Evolutionary conservation across 92 coral and sea anemone species (phyloP), one percentile per base, ranked within the genome.

Genomic region (Ricordea florida): DNA sequence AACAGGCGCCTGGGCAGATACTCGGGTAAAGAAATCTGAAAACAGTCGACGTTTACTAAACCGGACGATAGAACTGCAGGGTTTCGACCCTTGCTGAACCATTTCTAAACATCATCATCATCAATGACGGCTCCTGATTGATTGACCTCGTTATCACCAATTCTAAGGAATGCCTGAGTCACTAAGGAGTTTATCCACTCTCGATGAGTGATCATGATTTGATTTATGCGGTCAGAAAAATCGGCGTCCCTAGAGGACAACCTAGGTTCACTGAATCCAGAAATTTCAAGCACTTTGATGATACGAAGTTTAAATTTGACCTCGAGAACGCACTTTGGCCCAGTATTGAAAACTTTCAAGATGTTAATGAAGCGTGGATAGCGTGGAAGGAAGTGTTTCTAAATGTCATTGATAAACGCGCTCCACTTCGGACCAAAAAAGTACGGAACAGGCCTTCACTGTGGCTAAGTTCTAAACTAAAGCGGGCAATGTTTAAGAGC

Each of bases 61-160:
- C n/a, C n/a, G n/a, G n/a, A n/a, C n/a, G n/a, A n/a, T n/a, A n/a
- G n/a, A n/a, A n/a, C n/a, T n/a, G n/a, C n/a, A n/a, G n/a, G n/a
- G n/a, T n/a, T n/a, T n/a, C n/a, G n/a, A n/a, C n/a, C n/a, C n/a
- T n/a, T n/a, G n/a, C n/a, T n/a, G n/a, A n/a, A n/a, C n/a, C n/a
- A n/a, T n/a, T n/a, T n/a, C n/a, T n/a, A n/a, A n/a, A n/a, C n/a
- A n/a, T n/a, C n/a, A n/a, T n/a, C n/a, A n/a, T n/a, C n/a, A n/a
- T n/a, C n/a, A n/a, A n/a, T n/a, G n/a, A n/a, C n/a, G n/a, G n/a
- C n/a, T n/a, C n/a, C n/a, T n/a, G n/a, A n/a, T 58, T 78, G 51
- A 78, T 78, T 37, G 90, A 84, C 30, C 80, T 57, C 23, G n/a
- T 49, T 15, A 70, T 78, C 28, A 78, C 85, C 15, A 84, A 84